A percentile compares a stretch with the other conserved stretches of the same genome.
These are phyloP conservation scores for Coptodon rendalli DNA, from an alignment of 2,113 vertebrate species.

Conservation along the genomic window DNA sequence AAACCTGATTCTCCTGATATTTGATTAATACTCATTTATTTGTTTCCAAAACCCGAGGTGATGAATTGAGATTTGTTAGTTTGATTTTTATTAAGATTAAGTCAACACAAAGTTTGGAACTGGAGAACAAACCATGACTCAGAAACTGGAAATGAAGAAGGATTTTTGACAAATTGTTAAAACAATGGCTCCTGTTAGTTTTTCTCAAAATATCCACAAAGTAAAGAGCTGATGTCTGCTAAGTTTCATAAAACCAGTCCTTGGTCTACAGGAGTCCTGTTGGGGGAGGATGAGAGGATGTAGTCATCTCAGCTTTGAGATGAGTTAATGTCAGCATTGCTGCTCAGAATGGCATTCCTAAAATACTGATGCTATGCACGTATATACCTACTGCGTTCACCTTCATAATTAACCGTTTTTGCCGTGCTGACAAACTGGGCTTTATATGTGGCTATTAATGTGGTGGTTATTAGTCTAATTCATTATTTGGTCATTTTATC, in stretches of 20 bases:
- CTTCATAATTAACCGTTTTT: not conserved
- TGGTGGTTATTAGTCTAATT: not conserved
- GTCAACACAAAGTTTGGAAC: not conserved
- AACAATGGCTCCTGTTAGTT: not conserved
- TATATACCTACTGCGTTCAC: not conserved
- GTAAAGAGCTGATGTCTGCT: not conserved
- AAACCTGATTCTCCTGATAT: not conserved
- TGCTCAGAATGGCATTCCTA: not conserved
- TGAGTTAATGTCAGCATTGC: not conserved
- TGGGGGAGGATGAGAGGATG: not conserved
- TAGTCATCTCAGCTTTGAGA: not conserved
- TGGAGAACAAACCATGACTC: not conserved
- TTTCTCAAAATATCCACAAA: not conserved
- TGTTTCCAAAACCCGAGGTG: not conserved
- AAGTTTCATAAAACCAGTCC: not conserved
- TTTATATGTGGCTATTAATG: not conserved
- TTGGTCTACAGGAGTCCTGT: not conserved
- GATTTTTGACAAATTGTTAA: not conserved
- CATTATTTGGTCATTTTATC: not conserved
- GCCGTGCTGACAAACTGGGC: accelerated
- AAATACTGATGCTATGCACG: not conserved
- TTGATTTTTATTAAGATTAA: not conserved
- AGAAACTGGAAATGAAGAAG: not conserved
- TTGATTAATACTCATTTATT: not conserved
- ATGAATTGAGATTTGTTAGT: not conserved